Conservation (phyloP, 1,140 invertebrate genomes). For the Holotrichia oblita region DNA sequence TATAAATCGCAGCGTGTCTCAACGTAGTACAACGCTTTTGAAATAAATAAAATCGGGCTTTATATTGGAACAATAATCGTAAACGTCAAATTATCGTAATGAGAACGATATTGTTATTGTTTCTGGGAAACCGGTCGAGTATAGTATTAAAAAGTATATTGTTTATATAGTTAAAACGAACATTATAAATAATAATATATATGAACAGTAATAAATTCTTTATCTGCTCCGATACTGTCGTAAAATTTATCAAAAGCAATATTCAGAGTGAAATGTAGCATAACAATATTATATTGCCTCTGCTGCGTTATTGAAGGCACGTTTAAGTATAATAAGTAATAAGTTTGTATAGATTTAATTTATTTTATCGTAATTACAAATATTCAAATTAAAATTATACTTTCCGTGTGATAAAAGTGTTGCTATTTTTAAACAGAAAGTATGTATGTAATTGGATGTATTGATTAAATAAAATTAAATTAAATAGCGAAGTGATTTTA, state of each 20-base stretch:
- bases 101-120: constrained; percentile 31
- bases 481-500: too few relatives aligned
- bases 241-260: constrained; percentile 19
- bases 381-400: too few relatives aligned
- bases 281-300: too few relatives aligned
- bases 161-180: background rate
- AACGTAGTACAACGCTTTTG: background rate
- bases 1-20: background rate
- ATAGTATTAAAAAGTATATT: background rate
- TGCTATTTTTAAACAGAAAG: too few relatives aligned
- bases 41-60: constrained; percentile 11
- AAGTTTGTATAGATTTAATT: too few relatives aligned
- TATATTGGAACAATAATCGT: constrained; percentile 20
- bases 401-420: too few relatives aligned
- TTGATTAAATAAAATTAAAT: too few relatives aligned
- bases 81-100: constrained; percentile 33
- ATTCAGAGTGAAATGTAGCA: constrained; percentile 2
- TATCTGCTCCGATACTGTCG: constrained; percentile 9
- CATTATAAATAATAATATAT: constrained; percentile 31
- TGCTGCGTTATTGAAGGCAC: too few relatives aligned
- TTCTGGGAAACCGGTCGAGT: constrained; percentile 13
- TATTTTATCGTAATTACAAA: too few relatives aligned
- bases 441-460: too few relatives aligned
- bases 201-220: constrained; percentile 28
- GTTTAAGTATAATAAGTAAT: too few relatives aligned